Conservation (phyloP, 2,113 vertebrate species). For the Equus przewalskii region DNA sequence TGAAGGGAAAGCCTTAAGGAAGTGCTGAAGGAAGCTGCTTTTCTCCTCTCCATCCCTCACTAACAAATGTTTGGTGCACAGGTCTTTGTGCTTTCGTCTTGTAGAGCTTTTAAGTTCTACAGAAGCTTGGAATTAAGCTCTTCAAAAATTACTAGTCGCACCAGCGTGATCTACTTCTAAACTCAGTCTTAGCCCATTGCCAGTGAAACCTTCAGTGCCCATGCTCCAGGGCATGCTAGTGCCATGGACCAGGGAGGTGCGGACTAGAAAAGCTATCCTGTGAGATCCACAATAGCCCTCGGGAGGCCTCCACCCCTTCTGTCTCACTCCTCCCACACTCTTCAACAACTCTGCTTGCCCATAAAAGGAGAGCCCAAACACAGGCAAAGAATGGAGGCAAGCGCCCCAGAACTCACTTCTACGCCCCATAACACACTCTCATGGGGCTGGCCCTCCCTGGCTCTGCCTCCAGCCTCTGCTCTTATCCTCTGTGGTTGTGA, state of each 20-base stretch:
- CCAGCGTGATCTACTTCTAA: background rate
- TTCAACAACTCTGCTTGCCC: background rate
- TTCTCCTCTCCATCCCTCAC: background rate
- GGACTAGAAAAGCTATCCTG: background rate
- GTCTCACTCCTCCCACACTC: no score
- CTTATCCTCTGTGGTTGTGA: no score
- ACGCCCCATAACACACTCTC: accelerated
- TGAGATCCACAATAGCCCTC: background rate
- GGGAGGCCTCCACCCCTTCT: background rate
- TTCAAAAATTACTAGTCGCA: background rate
- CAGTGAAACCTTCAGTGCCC: background rate
- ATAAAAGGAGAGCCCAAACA: background rate
- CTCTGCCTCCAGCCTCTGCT: background rate
- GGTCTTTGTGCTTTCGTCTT: background rate
- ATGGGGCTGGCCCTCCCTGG: accelerated
- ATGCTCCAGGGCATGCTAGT: background rate
- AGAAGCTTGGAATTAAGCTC: background rate
- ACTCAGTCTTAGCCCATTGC: background rate
- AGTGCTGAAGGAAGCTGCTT: background rate
- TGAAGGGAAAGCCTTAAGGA: background rate
- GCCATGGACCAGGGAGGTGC: background rate
- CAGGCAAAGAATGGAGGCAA: background rate
- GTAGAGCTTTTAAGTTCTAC: background rate
- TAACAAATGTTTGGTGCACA: background rate
- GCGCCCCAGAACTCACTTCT: background rate